These are phyloP conservation scores for Drepanosiphum platanoidis DNA, from an alignment of 2,888 invertebrate species.

Conservation along the genomic window DNA sequence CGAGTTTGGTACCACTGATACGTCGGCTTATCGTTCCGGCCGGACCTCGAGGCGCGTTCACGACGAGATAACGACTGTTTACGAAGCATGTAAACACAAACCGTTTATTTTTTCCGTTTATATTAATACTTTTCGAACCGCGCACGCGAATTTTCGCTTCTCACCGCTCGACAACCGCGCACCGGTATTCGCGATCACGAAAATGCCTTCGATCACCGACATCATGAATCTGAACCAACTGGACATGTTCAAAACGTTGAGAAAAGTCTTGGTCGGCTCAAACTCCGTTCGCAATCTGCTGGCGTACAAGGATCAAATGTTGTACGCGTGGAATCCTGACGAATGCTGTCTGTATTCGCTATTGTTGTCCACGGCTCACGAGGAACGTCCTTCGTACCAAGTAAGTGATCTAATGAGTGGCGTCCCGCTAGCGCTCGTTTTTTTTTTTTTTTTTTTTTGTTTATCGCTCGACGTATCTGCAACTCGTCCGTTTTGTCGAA, in stretches of 20 bases:
- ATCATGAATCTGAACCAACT: conserved; percentile 47
- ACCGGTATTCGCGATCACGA: neutral
- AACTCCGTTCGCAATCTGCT: conserved; percentile 65
- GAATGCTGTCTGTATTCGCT: conserved; percentile 75
- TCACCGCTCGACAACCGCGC: neutral
- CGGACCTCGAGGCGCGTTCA: neutral
- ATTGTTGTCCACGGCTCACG: conserved; percentile 33
- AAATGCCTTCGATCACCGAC: conserved; percentile 46
- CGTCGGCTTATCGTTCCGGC: neutral
- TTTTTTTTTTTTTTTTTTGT: no score
- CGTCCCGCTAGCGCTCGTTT: neutral
- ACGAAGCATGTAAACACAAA: conserved; percentile 15
- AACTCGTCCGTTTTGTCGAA: no score
- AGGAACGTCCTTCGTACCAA: conserved; percentile 35
- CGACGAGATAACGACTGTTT: conserved; percentile 1
- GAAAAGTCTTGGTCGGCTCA: neutral
- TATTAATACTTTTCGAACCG: neutral
- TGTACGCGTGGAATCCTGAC: conserved; percentile 76
- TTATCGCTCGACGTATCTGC: no score
- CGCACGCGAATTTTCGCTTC: neutral
- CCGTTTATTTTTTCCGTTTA: conserved; percentile 23
- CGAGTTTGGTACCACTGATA: conserved; percentile 28
- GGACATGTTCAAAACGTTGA: conserved; percentile 31
- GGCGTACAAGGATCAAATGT: conserved; percentile 74
- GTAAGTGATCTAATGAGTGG: no score